These are phyloP conservation scores for Ariolimax columbianus DNA, from an alignment of 2,888 invertebrate genomes.

Conservation along the genomic window DNA sequence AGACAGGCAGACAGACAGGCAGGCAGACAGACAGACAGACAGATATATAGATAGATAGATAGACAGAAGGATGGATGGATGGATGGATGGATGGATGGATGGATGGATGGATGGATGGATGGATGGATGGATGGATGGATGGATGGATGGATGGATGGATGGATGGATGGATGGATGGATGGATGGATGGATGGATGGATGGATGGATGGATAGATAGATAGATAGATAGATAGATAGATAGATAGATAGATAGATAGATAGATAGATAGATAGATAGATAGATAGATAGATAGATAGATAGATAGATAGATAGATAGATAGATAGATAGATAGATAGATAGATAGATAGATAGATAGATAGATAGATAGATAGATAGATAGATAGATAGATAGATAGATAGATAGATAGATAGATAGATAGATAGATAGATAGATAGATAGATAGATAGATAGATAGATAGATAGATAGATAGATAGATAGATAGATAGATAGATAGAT, in stretches of 20 bases:
- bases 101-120: constrained; percentile 5
- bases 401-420: background rate
- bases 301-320: background rate
- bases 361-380: background rate
- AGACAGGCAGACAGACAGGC: too few relatives aligned
- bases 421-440: constrained; percentile 3
- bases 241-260: background rate
- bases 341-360: constrained; percentile 17
- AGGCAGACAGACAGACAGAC: too few relatives aligned
- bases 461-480: constrained; percentile 3
- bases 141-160: background rate
- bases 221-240: constrained; percentile 3
- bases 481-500: constrained; percentile 3
- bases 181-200: background rate
- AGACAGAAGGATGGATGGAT: background rate
- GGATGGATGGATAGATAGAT: constrained; percentile 12
- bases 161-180: too few relatives aligned
- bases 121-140: constrained; percentile 3
- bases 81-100: constrained; percentile 1
- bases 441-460: constrained; percentile 3
- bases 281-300: background rate
- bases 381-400: background rate
- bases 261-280: background rate
- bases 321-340: constrained; percentile 7
- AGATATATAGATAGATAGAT: background rate